Percentiles rank a stretch among this genome's conserved stretches.
Conservation (phyloP, 2,113 vertebrate genomes). For the Tursiops truncatus region DNA sequence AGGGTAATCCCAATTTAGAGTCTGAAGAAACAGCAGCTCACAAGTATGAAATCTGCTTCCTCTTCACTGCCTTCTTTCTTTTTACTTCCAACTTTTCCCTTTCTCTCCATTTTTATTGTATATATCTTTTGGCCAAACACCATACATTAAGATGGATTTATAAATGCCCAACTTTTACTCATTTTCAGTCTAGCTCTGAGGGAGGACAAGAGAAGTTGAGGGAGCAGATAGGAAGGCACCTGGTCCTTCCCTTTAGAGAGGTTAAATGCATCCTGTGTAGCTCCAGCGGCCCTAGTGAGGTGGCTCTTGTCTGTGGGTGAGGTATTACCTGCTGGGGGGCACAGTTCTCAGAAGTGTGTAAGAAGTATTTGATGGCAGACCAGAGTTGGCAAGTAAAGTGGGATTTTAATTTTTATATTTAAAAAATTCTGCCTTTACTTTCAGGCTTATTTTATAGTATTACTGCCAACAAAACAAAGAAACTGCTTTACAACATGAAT, state of each 20-base stretch:
- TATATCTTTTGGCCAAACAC: background rate
- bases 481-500: background rate
- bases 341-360: background rate
- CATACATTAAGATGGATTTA: background rate
- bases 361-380: background rate
- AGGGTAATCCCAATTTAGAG: background rate
- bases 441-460: background rate
- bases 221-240: accelerated
- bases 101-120: background rate
- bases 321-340: too few species aligned
- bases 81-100: accelerated
- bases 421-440: background rate
- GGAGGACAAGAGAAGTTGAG: background rate
- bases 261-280: accelerated
- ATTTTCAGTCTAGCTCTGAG: background rate
- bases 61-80: background rate
- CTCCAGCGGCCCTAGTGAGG: accelerated
- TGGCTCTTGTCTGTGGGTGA: accelerated
- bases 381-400: background rate
- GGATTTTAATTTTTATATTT: background rate
- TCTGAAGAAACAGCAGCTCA: background rate
- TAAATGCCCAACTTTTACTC: background rate
- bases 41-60: too few species aligned
- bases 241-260: background rate
- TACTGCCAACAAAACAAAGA: background rate